Evolutionary conservation across 2,888 invertebrate genomes (phyloP).

Genomic region (Tigriopus californicus): DNA sequence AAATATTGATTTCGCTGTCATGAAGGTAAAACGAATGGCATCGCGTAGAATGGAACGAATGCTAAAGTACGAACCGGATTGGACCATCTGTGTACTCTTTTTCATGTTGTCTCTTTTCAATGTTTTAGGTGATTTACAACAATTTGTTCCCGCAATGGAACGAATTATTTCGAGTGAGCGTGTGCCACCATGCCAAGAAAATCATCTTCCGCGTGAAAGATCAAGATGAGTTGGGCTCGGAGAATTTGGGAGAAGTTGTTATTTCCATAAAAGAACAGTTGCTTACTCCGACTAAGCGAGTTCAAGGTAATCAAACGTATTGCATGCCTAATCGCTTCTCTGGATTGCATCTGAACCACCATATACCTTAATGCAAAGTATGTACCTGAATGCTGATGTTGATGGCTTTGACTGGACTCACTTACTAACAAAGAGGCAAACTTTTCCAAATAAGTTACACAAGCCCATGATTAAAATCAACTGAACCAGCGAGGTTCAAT

Average conservation of each 20-base stretch:
- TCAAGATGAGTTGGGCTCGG: constrained; percentile 8
- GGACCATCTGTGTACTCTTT: not conserved
- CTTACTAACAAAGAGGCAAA: no score
- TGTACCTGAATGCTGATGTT: no score
- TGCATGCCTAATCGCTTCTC: no score
- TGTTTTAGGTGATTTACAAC: constrained; percentile 19
- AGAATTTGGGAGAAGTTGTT: not conserved
- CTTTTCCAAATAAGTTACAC: no score
- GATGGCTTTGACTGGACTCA: no score
- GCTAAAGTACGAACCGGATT: not conserved
- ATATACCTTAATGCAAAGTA: no score
- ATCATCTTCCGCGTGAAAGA: constrained; percentile 4
- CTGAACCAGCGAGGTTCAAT: no score
- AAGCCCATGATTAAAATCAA: no score
- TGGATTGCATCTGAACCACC: no score
- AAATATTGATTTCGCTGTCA: no score
- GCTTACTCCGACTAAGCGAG: not conserved
- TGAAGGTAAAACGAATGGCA: no score
- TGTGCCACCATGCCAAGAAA: constrained; percentile 18
- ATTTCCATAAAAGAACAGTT: not conserved
- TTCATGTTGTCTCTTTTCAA: constrained; percentile 3
- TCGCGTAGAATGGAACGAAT: no score
- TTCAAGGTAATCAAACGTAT: not conserved
- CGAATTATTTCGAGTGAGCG: constrained; percentile 18
- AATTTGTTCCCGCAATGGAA: constrained; percentile 19